Percentiles rank a stretch among this genome's conserved stretches.
These are phyloP conservation scores for Chrysodeixis includens DNA, from an alignment of 2,888 invertebrate genomes.

Conservation along the genomic window DNA sequence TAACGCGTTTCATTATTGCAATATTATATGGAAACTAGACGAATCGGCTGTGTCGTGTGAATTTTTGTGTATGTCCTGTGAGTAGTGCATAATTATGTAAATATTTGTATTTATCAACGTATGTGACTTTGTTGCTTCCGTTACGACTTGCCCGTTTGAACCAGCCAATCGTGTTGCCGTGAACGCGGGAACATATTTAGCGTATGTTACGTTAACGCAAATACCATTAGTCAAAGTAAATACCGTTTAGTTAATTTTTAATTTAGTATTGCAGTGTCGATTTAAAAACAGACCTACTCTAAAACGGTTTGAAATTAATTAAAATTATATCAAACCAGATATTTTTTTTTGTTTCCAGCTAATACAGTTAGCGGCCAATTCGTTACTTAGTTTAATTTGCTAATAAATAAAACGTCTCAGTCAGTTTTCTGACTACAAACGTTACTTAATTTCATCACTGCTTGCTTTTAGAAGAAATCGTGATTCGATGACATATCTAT, in stretches of 20 bases:
- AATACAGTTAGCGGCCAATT: conserved; percentile 32
- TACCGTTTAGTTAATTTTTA: conserved; percentile 20
- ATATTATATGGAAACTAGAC: conserved; percentile 81
- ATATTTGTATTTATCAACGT: conserved; percentile 65
- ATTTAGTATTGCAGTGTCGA: not conserved
- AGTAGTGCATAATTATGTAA: conserved; percentile 82
- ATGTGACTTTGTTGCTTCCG: conserved; percentile 46
- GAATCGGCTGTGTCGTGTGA: conserved; percentile 89
- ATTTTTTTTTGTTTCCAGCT: conserved; percentile 15
- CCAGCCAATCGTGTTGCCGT: conserved; percentile 50
- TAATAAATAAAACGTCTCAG: conserved; percentile 29
- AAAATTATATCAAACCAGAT: not conserved
- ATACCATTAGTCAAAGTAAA: conserved; percentile 7
- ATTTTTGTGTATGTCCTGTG: conserved; percentile 82
- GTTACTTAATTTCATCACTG: conserved; percentile 64
- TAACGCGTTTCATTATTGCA: conserved; percentile 84
- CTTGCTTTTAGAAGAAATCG: conserved; percentile 84
- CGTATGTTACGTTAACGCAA: conserved; percentile 25
- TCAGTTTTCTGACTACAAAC: conserved; percentile 30
- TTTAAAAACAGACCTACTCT: not conserved
- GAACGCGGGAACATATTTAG: conserved; percentile 41
- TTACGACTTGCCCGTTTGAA: conserved; percentile 65
- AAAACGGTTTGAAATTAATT: not conserved
- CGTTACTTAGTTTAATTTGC: conserved; percentile 19
- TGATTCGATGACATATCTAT: conserved; percentile 88